Evolutionary conservation across 1,140 invertebrate species (phyloP).

Genomic region (Zaprionus africanus): DNA sequence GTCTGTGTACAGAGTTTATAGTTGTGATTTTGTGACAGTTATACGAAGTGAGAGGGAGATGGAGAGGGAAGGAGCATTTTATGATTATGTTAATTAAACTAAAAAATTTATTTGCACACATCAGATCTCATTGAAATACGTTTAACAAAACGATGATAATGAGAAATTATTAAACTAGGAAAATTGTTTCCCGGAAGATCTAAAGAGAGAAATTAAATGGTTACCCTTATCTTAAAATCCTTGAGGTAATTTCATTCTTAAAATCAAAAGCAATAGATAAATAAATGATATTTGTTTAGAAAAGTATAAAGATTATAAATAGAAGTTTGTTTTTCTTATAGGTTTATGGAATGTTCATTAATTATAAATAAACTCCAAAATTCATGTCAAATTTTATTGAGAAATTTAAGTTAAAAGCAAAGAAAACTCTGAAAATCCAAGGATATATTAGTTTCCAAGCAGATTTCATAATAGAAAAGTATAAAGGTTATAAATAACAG

Average conservation of each 20-base stretch:
- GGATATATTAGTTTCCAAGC: not conserved
- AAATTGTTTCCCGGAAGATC: too few relatives aligned
- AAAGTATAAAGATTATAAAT: too few relatives aligned
- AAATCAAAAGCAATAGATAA: too few relatives aligned
- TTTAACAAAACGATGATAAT: not conserved
- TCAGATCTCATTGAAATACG: not conserved
- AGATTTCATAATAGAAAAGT: not conserved
- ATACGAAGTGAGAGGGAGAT: not conserved
- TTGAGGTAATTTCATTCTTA: too few relatives aligned
- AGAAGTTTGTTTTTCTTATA: too few relatives aligned
- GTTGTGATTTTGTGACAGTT: conserved; percentile 42
- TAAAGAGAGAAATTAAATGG: too few relatives aligned
- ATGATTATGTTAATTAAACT: not conserved
- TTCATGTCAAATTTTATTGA: too few relatives aligned
- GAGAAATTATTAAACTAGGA: not conserved
- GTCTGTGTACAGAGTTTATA: not conserved
- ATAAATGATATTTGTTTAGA: too few relatives aligned
- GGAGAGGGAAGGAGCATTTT: not conserved
- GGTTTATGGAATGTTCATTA: too few relatives aligned
- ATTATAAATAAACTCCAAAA: not conserved
- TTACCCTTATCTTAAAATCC: too few relatives aligned
- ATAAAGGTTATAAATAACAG: too few relatives aligned
- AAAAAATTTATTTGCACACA: not conserved
- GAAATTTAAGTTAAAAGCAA: not conserved
- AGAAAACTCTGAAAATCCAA: not conserved